phyloP scores from a whole-genome alignment of 53 echinoderm and acorn worm species.

The Zoroaster sp. region DNA sequence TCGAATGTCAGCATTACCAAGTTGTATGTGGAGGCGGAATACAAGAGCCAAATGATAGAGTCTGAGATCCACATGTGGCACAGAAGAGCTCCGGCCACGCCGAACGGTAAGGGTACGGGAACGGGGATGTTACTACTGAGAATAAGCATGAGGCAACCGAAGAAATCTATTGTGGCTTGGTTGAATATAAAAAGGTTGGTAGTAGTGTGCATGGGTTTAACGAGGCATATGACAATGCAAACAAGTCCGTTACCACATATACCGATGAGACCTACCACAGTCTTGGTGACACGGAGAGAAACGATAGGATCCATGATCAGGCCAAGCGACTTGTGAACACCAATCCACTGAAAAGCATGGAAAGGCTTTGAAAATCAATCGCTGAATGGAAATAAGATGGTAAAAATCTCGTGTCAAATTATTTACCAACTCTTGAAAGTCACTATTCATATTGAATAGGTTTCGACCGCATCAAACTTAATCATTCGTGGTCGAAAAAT shows the following conservation, averaged over 20 bases:
- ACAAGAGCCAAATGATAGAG: not conserved
- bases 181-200: constrained; percentile 43
- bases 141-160: constrained; percentile 34
- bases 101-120: not conserved
- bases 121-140: constrained; percentile 6
- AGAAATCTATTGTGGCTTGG: constrained; percentile 40
- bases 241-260: constrained; percentile 39
- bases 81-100: not conserved
- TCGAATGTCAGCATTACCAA: constrained; percentile 28
- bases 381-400: no score
- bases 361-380: no score
- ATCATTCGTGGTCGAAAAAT: no score
- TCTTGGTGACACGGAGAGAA: constrained; percentile 6
- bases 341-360: no score
- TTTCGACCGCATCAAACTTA: no score
- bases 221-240: constrained; percentile 22
- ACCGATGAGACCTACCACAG: constrained; percentile 15
- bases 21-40: constrained; percentile 20
- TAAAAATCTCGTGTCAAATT: no score
- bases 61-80: constrained; percentile 28
- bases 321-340: not conserved
- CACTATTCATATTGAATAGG: no score
- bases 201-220: constrained; percentile 23
- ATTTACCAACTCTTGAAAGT: no score
- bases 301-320: constrained; percentile 21